Conservation (phyloP, 2,888 invertebrate species). For the Eubasilissa splendida region DNA sequence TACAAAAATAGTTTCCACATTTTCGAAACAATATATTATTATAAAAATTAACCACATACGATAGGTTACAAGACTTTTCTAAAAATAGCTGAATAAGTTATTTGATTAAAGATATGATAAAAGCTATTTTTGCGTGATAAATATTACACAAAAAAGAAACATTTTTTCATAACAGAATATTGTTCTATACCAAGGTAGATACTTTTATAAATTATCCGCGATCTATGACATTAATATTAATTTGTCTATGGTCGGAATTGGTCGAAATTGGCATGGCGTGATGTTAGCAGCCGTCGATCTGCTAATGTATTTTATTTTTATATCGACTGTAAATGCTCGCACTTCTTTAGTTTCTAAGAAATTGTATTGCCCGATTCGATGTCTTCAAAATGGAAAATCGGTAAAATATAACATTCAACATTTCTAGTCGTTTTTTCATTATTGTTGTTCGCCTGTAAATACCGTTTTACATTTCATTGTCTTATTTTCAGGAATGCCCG, state of each 20-base stretch:
- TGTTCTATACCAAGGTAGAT: too few relatives aligned
- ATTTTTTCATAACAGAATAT: too few relatives aligned
- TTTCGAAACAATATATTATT: too few relatives aligned
- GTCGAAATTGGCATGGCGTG: slow-evolving; percentile 50
- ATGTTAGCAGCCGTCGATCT: slow-evolving; percentile 36
- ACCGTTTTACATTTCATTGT: slow-evolving; percentile 42
- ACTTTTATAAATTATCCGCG: background rate
- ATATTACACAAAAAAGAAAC: too few relatives aligned
- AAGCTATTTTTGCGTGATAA: too few relatives aligned
- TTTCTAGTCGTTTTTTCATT: background rate
- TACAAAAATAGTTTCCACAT: too few relatives aligned
- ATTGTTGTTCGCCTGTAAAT: background rate
- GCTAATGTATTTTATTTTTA: slow-evolving; percentile 38
- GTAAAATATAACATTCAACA: slow-evolving; percentile 32
- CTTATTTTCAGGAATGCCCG: slow-evolving; percentile 48
- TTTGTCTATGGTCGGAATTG: slow-evolving; percentile 47
- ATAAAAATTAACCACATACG: too few relatives aligned
- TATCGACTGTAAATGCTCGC: background rate
- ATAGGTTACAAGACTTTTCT: too few relatives aligned
- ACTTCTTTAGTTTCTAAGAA: slow-evolving; percentile 33
- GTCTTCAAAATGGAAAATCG: slow-evolving; percentile 54
- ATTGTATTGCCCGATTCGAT: slow-evolving; percentile 39
- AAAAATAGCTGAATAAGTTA: background rate
- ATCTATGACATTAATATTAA: slow-evolving; percentile 20
- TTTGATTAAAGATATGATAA: too few relatives aligned